Conservation (phyloP, 23 tunicate species). For the Corella eumyota region DNA sequence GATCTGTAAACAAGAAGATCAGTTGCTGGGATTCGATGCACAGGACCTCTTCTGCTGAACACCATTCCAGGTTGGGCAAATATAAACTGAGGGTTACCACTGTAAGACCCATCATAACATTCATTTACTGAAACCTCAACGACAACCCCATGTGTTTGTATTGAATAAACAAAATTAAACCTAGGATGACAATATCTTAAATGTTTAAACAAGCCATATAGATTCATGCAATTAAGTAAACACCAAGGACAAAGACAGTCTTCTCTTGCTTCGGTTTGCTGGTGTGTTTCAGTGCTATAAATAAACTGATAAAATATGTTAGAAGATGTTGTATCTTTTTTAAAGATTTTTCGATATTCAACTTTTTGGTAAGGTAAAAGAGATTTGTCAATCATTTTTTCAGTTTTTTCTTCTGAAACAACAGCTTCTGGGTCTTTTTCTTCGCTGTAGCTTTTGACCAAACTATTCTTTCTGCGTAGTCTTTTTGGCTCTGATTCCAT, state of each 20-base stretch:
- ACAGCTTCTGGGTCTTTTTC: too few species aligned
- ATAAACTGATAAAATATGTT: slow-evolving; percentile 81
- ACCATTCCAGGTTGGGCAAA: slow-evolving; percentile 87
- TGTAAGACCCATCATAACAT: slow-evolving; percentile 82
- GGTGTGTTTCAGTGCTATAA: slow-evolving; percentile 82
- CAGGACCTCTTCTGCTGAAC: slow-evolving; percentile 86
- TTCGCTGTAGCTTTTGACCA: too few species aligned
- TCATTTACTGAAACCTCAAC: slow-evolving; percentile 83
- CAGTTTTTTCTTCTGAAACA: too few species aligned
- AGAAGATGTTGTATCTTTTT: too few species aligned
- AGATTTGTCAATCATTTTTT: too few species aligned
- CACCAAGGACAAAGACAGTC: slow-evolving; percentile 92
- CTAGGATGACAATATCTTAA: slow-evolving; percentile 77
- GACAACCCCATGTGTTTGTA: slow-evolving; percentile 17
- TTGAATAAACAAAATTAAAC: slow-evolving; percentile 47
- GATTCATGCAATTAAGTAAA: slow-evolving; percentile 61
- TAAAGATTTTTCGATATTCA: too few species aligned
- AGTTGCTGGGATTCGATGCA: slow-evolving; percentile 63
- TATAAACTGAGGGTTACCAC: slow-evolving; percentile 83
- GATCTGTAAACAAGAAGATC: slow-evolving; percentile 59
- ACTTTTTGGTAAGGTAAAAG: too few species aligned
- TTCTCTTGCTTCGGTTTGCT: slow-evolving; percentile 80
- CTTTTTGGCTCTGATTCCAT: too few species aligned
- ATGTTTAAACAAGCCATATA: slow-evolving; percentile 84
- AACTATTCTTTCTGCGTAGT: too few species aligned